Percentiles rank a stretch among this genome's conserved stretches.
These are phyloP conservation scores for Papilio helenus DNA, from an alignment of 1,140 invertebrate genomes.

Conservation along the genomic window DNA sequence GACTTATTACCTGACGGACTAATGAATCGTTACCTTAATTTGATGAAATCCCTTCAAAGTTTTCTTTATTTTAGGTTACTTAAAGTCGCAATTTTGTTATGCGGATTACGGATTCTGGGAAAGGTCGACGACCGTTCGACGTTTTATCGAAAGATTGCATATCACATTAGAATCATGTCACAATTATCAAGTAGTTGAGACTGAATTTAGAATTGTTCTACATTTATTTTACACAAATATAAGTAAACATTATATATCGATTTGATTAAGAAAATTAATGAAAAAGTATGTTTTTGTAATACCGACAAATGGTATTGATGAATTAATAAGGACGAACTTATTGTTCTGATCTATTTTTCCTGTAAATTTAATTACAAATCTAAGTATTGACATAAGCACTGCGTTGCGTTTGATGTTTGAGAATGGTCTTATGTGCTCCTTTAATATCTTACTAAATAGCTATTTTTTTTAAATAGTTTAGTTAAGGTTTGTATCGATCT, in stretches of 20 bases:
- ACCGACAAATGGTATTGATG: not conserved
- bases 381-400: not conserved
- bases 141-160: conserved; percentile 63
- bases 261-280: not conserved
- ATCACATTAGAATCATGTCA: conserved; percentile 66
- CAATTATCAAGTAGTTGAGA: conserved; percentile 52
- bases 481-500: not conserved
- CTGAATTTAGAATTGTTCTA: conserved; percentile 44
- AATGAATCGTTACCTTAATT: too few species aligned
- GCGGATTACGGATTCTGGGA: not conserved
- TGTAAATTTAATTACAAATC: not conserved
- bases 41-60: too few species aligned
- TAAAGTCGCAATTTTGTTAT: not conserved
- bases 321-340: not conserved
- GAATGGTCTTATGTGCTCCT: too few species aligned
- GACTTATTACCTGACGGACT: too few species aligned
- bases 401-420: not conserved
- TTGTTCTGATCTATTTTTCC: not conserved
- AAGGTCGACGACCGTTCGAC: conserved; percentile 61
- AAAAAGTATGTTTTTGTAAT: not conserved
- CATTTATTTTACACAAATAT: not conserved
- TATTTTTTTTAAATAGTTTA: too few species aligned
- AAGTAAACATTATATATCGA: too few species aligned
- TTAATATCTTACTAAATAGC: too few species aligned
- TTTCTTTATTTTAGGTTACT: too few species aligned